Evolutionary conservation across 2,888 invertebrate species (phyloP).

Genomic region (Craniophora ligustri): DNA sequence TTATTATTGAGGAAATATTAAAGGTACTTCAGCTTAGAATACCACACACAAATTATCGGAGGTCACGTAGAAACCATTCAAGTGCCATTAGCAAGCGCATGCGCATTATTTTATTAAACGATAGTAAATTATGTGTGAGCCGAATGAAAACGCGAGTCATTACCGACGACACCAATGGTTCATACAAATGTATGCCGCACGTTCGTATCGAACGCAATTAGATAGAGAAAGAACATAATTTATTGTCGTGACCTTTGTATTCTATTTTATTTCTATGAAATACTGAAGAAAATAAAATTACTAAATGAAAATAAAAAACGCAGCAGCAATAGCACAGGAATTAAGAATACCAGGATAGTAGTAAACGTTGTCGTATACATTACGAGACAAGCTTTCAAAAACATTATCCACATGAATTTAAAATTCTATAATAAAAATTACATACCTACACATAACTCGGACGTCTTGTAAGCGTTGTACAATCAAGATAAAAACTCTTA

Average conservation of each 20-base stretch:
- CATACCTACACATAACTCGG: conserved; percentile 47
- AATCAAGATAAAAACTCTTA: conserved; percentile 53
- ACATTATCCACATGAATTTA: conserved; percentile 62
- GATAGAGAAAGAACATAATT: conserved; percentile 39
- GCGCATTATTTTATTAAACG: conserved; percentile 53
- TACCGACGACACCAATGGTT: conserved; percentile 25
- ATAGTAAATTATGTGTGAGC: conserved; percentile 47
- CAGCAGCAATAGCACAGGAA: conserved; percentile 29
- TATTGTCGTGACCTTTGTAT: conserved; percentile 20
- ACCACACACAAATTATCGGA: conserved; percentile 44
- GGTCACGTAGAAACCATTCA: conserved; percentile 58
- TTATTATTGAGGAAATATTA: no score
- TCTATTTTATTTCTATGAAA: conserved; percentile 5
- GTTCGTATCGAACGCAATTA: conserved; percentile 43
- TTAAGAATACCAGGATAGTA: conserved; percentile 36
- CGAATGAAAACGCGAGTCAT: conserved; percentile 42
- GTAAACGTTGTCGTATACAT: conserved; percentile 19
- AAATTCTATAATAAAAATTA: conserved; percentile 60
- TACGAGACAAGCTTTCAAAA: conserved; percentile 30
- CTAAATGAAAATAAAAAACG: conserved; percentile 2
- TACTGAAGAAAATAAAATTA: conserved; percentile 11
- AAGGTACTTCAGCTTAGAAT: not conserved
- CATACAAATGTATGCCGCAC: conserved; percentile 39
- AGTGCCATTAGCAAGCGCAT: conserved; percentile 53
- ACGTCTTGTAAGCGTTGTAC: conserved; percentile 45